Evolutionary conservation across 2,888 invertebrate genomes (phyloP).

Genomic region (Cloeon dipterum): DNA sequence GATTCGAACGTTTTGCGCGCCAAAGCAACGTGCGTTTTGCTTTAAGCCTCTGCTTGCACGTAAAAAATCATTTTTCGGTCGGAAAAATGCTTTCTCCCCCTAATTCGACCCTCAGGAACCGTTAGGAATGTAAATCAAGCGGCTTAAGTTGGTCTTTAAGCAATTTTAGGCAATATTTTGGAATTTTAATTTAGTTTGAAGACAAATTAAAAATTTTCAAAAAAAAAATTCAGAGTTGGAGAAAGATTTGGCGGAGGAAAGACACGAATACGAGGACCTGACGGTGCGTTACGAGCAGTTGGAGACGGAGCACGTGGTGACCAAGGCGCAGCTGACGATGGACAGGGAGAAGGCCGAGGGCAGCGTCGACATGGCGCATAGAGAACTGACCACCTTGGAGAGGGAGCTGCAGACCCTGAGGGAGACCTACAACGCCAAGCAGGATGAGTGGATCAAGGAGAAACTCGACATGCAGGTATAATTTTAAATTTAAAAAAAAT

Average conservation of each 20-base stretch:
- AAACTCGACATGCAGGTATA: slow-evolving; percentile 40
- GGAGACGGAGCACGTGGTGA: slow-evolving; percentile 64
- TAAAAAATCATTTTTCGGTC: too few relatives aligned
- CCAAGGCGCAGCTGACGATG: slow-evolving; percentile 55
- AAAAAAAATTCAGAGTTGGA: slow-evolving; percentile 51
- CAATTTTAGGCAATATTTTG: too few relatives aligned
- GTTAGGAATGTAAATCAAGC: too few relatives aligned
- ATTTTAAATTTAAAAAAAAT: not conserved
- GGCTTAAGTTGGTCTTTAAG: too few relatives aligned
- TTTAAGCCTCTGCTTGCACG: too few relatives aligned
- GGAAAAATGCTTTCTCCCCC: too few relatives aligned
- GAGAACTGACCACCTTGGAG: slow-evolving; percentile 33
- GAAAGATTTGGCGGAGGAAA: slow-evolving; percentile 36
- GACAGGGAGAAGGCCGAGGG: slow-evolving; percentile 59
- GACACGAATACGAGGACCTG: slow-evolving; percentile 53
- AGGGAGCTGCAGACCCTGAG: slow-evolving; percentile 37
- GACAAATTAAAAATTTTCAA: slow-evolving; percentile 40
- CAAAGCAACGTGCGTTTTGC: too few relatives aligned
- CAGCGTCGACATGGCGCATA: slow-evolving; percentile 28
- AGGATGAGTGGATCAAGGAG: slow-evolving; percentile 48
- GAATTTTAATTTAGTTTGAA: too few relatives aligned
- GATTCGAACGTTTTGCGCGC: too few relatives aligned
- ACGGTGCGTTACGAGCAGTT: slow-evolving; percentile 62
- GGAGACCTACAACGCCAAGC: slow-evolving; percentile 36
- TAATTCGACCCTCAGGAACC: too few relatives aligned